Evolutionary conservation across 2,888 invertebrate genomes (phyloP), one percentile per base, ranked within the genome.

Genomic region (Argynnis bischoffii): DNA sequence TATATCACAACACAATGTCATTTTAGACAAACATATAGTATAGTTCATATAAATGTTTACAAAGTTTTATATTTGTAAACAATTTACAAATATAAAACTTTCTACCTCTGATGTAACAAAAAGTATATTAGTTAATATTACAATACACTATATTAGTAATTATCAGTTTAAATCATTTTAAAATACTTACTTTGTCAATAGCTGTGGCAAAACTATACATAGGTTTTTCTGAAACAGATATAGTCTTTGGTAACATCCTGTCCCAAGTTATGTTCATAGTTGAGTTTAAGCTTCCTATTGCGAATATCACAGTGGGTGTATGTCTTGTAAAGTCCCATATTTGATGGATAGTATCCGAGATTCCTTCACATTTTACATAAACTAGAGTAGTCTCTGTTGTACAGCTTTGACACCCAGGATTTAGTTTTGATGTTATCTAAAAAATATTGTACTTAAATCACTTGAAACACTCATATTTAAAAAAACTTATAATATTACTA

Each of bases 291-390:
- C 87, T 80, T 0, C 94, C 94, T 0, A 94, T 79, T 0, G 93
- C 92, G 46, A 94, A 83, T 16, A 95, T 82, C 35, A 95, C 77
- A 0, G 94, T 93, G 0, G 95, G 95, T 54, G 92, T 86, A 4
- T 93, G 92, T 31, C 77, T 66, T 3, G 93, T 91, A 75, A 95
- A 95, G 82, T 95, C 95, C 94, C 95, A 95, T 57, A 96, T 74
- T 79, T 95, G 95, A 78, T 96, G 95, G 0, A 95, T 80, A 0
- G 93, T 93, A 80, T 96, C 95, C 56, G 91, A 83, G 1, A 82
- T 69, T 0, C 95, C 94, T 26, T 89, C 91, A 0, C 95, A 95
- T 77, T 86, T 84, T 11, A 94, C 84, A 76, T 95, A 93, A 4
- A 94, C 75, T 0, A 94, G 79, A 2, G 91, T 92, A 1, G 83